Evolutionary conservation across 2,113 vertebrate species (phyloP), one percentile per base, ranked within the genome.

Genomic region (Ardeotis arabs): DNA sequence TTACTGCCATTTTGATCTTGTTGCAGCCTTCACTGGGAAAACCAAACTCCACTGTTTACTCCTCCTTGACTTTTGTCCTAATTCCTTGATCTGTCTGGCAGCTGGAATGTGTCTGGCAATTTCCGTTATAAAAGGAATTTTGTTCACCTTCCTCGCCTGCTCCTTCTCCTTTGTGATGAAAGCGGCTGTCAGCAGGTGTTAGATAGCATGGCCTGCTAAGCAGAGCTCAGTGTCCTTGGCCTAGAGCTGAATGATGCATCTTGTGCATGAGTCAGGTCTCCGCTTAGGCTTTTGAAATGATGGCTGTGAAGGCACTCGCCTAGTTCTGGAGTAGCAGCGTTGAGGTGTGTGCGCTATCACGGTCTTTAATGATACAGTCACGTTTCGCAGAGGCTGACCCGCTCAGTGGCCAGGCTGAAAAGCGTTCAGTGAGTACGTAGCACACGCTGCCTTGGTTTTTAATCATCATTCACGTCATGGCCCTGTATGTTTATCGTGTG

Each of bases 381-480:
- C 12, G 0, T 60, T 76, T 69, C 56, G 21, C 37, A n/a, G 68
- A 22, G 68, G 14, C 10, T 28, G 44, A 41, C 49, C 44, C 6
- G 1, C 33, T 29, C 35, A 1, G 56, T 29, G 37, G n/a, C n/a
- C 19, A 7, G 67, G 64, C 33, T 52, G 41, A 49, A 44, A 29
- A 58, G 55, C 4, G 3, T 56, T 80, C 63, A 9, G 33, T 39
- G 58, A 64, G 25, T 29, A 7, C 0, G 7, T 29, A 44, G 59
- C 4, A 2, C 37, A 59, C 21, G 0, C 56, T 66, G 1, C 33
- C 66, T 78, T 44, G 44, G 70, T 25, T 27, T 86, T 84, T 73
- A 4, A 21, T 78, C 13, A 4, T 60, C 14, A 25, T 33, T 88
- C 76, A 29, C 0, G 0, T 72, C 35, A 3, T 63, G 35, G 53